These are phyloP conservation scores for Ceyx melanurus DNA, from an alignment of 2,113 vertebrate genomes.

Conservation along the genomic window DNA sequence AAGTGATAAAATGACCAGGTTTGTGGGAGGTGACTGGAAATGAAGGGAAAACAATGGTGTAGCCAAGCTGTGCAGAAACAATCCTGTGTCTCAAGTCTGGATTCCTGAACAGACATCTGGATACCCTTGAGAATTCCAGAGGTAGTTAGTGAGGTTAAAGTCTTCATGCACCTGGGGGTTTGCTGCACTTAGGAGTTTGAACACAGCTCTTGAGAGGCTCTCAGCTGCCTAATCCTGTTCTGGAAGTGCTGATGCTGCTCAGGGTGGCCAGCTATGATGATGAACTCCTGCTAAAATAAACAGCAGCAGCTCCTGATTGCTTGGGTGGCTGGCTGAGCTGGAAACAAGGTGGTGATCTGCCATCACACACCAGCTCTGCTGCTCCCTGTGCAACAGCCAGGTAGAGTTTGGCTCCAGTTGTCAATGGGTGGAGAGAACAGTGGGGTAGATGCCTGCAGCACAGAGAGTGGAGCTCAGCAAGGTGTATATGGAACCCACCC, in stretches of 20 bases:
- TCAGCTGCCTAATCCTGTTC: constrained; percentile 9
- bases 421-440: background rate
- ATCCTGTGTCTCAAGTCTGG: background rate
- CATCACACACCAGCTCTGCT: background rate
- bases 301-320: background rate
- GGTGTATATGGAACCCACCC: accelerated
- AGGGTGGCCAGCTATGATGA: background rate
- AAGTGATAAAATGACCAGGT: background rate
- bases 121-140: background rate
- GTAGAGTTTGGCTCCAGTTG: background rate
- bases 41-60: background rate
- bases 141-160: background rate
- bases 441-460: background rate
- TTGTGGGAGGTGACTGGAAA: background rate
- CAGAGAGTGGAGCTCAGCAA: background rate
- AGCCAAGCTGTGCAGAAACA: background rate
- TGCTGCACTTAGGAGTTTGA: background rate
- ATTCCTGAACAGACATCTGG: background rate
- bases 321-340: background rate
- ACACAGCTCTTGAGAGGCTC: background rate
- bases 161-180: background rate
- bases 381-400: background rate
- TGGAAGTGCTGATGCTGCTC: background rate
- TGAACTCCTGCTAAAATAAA: constrained; percentile 1
- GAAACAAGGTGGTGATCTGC: background rate